phyloP scores from a whole-genome alignment of 1,140 invertebrate genomes.

The Riptortus pedestris region DNA sequence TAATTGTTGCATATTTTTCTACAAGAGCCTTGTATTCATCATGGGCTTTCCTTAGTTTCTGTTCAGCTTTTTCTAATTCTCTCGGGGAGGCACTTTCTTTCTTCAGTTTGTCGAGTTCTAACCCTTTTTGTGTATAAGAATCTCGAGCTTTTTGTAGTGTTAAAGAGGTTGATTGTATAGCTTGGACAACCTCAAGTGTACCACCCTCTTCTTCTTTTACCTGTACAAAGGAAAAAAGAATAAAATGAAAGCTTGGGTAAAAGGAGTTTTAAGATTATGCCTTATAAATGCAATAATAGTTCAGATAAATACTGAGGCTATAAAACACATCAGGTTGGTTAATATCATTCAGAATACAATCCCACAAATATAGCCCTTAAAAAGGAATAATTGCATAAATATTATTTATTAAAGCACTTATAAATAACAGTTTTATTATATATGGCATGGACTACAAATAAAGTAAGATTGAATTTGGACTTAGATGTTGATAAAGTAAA shows the following conservation, averaged over 20 bases:
- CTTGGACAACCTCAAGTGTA: slow-evolving; percentile 78
- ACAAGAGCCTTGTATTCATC: slow-evolving; percentile 83
- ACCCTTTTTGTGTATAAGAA: slow-evolving; percentile 66
- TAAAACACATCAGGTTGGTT: too few species aligned
- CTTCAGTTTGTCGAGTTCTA: slow-evolving; percentile 76
- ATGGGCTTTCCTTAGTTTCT: slow-evolving; percentile 82
- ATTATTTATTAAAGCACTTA: too few species aligned
- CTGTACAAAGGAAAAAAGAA: slow-evolving; percentile 43
- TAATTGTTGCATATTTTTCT: slow-evolving; percentile 77
- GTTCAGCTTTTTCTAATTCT: slow-evolving; percentile 86
- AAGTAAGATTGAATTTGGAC: too few species aligned
- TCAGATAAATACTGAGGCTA: too few species aligned
- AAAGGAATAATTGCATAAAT: too few species aligned
- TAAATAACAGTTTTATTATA: too few species aligned
- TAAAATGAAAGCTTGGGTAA: slow-evolving; percentile 24
- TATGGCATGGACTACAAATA: too few species aligned
- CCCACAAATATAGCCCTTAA: too few species aligned
- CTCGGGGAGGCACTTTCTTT: slow-evolving; percentile 83
- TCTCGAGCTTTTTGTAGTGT: slow-evolving; percentile 84
- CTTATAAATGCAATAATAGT: too few species aligned
- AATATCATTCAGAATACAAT: too few species aligned
- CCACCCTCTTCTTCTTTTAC: slow-evolving; percentile 88
- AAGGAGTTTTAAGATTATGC: neutral
- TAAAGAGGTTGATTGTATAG: slow-evolving; percentile 75
- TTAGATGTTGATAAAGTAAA: too few species aligned